Evolutionary conservation across 2,113 vertebrate species (phyloP).

Genomic region (Theropithecus gelada): DNA sequence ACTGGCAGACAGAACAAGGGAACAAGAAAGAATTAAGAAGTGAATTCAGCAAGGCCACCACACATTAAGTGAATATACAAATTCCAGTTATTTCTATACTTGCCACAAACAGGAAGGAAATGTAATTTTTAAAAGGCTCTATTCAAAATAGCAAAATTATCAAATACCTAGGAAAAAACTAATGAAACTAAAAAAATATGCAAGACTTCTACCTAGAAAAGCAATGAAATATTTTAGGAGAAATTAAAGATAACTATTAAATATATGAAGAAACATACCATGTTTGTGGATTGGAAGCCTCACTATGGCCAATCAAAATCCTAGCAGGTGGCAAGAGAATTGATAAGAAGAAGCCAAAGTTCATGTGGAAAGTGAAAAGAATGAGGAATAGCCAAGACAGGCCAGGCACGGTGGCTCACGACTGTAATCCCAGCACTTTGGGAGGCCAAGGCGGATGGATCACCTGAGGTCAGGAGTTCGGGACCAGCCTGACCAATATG

Average conservation of each 20-base stretch:
- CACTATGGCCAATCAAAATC: slow-evolving; percentile 1
- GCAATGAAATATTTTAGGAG: background rate
- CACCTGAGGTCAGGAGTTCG: too few relatives aligned
- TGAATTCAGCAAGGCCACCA: background rate
- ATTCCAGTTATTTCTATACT: background rate
- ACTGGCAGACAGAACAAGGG: background rate
- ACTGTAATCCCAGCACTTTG: too few relatives aligned
- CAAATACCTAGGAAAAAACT: background rate
- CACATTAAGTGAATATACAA: background rate
- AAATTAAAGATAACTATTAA: background rate
- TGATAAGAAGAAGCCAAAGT: background rate
- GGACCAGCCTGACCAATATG: too few relatives aligned
- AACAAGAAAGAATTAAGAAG: background rate
- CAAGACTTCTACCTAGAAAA: slow-evolving; percentile 1
- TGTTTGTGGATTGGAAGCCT: background rate
- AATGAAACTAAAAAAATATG: background rate
- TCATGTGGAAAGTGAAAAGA: background rate
- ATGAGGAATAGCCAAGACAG: background rate
- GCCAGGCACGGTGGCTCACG: too few relatives aligned
- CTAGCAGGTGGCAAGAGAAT: background rate
- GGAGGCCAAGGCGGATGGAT: too few relatives aligned
- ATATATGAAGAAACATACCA: background rate
- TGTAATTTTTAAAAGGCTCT: background rate
- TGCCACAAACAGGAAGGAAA: background rate
- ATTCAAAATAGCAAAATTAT: background rate